A percentile compares a stretch with the other conserved stretches of the same genome.
Conservation (phyloP, 1,140 invertebrate genomes). For the Stegodyphus dumicola region DNA sequence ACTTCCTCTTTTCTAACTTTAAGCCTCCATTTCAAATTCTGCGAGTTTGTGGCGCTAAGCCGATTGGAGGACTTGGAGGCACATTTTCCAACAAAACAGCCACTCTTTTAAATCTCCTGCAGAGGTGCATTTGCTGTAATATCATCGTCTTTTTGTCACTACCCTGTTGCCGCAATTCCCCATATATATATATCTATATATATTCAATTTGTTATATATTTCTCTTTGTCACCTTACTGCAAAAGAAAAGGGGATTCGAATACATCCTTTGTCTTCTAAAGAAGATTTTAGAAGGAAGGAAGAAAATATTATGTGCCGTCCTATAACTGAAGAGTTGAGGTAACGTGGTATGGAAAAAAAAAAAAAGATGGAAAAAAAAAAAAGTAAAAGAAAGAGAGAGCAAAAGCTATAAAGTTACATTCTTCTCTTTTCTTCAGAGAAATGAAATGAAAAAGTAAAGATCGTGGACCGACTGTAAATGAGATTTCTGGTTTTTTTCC, state of each 20-base stretch:
- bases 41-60: neutral
- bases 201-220: neutral
- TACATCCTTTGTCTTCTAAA: slow-evolving; percentile 16
- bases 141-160: neutral
- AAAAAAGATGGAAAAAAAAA: too few species aligned
- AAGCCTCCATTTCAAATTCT: neutral
- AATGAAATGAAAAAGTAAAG: slow-evolving; percentile 34
- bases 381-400: slow-evolving; percentile 10
- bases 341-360: neutral
- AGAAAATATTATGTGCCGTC: slow-evolving; percentile 26
- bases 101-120: neutral
- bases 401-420: neutral
- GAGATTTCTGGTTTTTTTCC: slow-evolving; percentile 25
- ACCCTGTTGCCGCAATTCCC: neutral
- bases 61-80: neutral
- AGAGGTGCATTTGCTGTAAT: neutral
- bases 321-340: neutral
- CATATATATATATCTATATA: neutral
- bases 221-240: neutral
- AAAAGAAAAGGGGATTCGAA: neutral
- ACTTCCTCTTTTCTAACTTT: neutral
- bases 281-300: neutral
- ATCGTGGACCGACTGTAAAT: slow-evolving; percentile 37
- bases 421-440: neutral
- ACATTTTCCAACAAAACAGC: neutral